Base-by-base conservation (phyloP, 2,113 vertebrate species). In the Pangasianodon gigas region DNA sequence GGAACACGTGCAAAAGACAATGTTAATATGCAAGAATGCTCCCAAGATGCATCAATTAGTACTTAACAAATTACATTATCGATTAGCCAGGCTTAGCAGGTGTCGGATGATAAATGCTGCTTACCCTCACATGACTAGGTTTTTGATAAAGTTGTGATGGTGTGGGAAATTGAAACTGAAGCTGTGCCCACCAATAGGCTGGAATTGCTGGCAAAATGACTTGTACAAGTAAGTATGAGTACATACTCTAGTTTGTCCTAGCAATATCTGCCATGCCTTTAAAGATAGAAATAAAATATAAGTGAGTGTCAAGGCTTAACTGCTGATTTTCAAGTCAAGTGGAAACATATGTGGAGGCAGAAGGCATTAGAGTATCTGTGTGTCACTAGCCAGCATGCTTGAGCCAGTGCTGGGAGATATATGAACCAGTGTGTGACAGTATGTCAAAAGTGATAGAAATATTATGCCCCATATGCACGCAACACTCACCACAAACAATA, bases 31-130 rank as follows among this genome's bases (percentile, higher is more conserved):
- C 89, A 88, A 89, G 85, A 92, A 85, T 86, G 87, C 90, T 94
- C 93, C 69, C 90, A 92, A 93, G 93, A 24, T 93, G 93, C 62
- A 82, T 87, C 93, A 93, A 95, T 95, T 95, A 94, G 87, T 74
- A 88, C 88, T 80, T 91, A 91, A 94, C 91, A 89, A 94, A 93
- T 93, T 90, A 83, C 89, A 92, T 92, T 90, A 93, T 74, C 21
- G n/a, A 44, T 87, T 1, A 92, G 77, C 65, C 80, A 46, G 41
- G 83, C 90, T 92, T 92, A 92, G 71, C 85, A 89, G 86, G 89
- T 87, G 79, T 75, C 1, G 26, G 58, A 67, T 86, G 79, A 91
- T 62, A 82, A 90, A 88, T 4, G n/a, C 69, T 81, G 86, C 84
- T 85, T 87, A 87, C 62, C 89, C 62, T 60, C 75, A 89, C 62